A percentile compares a stretch with the other conserved stretches of the same genome.
These are phyloP conservation scores for Bombycilla garrulus DNA, from an alignment of 2,113 vertebrate species.

Conservation along the genomic window DNA sequence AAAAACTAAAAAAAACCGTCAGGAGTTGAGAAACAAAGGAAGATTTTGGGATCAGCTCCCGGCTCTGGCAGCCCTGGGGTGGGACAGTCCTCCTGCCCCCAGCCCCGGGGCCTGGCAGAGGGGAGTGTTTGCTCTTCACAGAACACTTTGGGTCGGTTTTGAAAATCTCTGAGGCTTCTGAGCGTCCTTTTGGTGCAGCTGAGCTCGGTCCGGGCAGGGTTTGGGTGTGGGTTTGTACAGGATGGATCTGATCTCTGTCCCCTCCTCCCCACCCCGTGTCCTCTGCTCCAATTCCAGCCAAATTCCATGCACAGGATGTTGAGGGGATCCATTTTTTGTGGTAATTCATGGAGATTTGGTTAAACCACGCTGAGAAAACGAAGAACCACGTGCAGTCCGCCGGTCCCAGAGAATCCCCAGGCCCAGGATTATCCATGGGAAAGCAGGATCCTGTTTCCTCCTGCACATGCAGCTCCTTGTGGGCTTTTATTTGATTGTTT, in stretches of 20 bases:
- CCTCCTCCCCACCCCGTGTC: not conserved
- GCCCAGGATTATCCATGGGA: not conserved
- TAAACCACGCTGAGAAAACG: not conserved
- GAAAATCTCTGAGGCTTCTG: not conserved
- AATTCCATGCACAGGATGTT: rapidly evolving
- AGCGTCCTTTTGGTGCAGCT: not conserved
- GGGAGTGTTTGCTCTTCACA: not conserved
- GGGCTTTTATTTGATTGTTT: not conserved
- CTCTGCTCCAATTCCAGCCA: not conserved
- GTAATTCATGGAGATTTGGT: not conserved
- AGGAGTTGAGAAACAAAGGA: constrained; percentile 62
- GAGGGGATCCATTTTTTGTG: not conserved
- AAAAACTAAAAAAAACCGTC: not conserved
- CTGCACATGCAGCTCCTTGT: not conserved
- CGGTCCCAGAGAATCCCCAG: not conserved
- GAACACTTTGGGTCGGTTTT: rapidly evolving
- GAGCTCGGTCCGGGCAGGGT: rapidly evolving
- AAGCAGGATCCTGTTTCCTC: not conserved
- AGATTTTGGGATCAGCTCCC: constrained; percentile 47
- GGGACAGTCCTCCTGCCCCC: not conserved
- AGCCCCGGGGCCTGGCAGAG: not conserved
- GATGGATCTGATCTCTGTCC: rapidly evolving
- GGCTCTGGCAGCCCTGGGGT: constrained; percentile 20
- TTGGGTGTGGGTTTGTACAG: rapidly evolving
- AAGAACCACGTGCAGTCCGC: rapidly evolving